phyloP scores from a whole-genome alignment of 1,140 invertebrate species.

The Chrysoperla carnea region DNA sequence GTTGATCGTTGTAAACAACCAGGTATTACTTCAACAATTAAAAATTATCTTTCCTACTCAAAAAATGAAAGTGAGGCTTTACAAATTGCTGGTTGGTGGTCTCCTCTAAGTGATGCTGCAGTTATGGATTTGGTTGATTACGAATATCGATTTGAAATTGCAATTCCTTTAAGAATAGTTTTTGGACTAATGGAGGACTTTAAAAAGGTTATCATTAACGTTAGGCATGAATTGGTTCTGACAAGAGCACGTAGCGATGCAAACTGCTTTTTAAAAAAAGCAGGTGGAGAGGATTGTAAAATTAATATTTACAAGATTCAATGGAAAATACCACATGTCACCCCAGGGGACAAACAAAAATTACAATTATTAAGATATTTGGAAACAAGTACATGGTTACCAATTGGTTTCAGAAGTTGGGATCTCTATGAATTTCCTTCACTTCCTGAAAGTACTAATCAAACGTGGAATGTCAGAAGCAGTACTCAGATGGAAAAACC shows the following conservation, averaged over 20 bases:
- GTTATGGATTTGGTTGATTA: not conserved
- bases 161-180: slow-evolving; percentile 6
- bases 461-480: slow-evolving; percentile 12
- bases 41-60: slow-evolving; percentile 3
- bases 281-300: slow-evolving; percentile 2
- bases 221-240: slow-evolving; percentile 7
- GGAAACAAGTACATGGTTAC: slow-evolving; percentile 6
- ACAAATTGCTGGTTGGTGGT: slow-evolving; percentile 5
- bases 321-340: slow-evolving; percentile 6
- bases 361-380: slow-evolving; percentile 6
- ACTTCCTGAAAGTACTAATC: slow-evolving; percentile 8
- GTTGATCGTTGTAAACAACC: slow-evolving; percentile 3
- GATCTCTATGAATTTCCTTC: slow-evolving; percentile 15
- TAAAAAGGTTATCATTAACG: slow-evolving; percentile 7
- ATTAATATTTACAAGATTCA: slow-evolving; percentile 5
- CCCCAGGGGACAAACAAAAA: slow-evolving; percentile 4
- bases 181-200: slow-evolving; percentile 7
- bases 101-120: not conserved
- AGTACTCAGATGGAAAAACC: slow-evolving; percentile 10
- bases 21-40: slow-evolving; percentile 5
- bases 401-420: slow-evolving; percentile 15
- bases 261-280: slow-evolving; percentile 3
- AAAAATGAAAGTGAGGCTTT: not conserved
- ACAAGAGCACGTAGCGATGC: slow-evolving; percentile 6
- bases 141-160: slow-evolving; percentile 4